Conservation (phyloP, 2,888 invertebrate genomes). For the Meghimatium bilineatum region DNA sequence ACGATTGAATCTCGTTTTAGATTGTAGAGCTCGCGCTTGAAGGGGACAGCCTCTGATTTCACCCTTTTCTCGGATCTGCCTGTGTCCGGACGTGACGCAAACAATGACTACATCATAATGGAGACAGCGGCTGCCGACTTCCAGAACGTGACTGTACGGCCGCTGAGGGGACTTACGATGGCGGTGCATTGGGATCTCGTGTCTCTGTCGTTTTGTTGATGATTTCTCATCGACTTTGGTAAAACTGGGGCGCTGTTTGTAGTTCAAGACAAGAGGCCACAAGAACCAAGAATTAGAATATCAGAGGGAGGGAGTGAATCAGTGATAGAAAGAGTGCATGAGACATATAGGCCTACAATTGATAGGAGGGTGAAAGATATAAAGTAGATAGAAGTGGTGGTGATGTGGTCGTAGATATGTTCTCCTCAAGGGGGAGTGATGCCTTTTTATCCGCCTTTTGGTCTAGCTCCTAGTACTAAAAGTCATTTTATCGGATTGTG, state of each 20-base stretch:
- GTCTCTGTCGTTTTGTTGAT: background rate
- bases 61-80: background rate
- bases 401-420: no score
- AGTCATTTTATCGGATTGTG: no score
- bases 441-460: no score
- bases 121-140: background rate
- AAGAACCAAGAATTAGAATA: background rate
- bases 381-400: no score
- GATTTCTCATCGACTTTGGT: background rate
- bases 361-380: no score
- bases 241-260: background rate
- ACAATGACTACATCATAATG: background rate
- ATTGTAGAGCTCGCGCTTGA: background rate
- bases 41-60: background rate
- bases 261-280: no score
- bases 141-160: background rate
- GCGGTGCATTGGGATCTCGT: background rate
- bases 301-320: background rate
- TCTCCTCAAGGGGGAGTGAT: no score
- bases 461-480: no score
- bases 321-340: constrained; percentile 9
- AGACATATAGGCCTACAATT: no score
- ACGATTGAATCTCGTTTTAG: background rate
- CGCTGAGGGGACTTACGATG: background rate
- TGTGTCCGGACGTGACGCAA: constrained; percentile 18